A percentile compares a stretch with the other conserved stretches of the same genome.
Evolutionary conservation across 2,888 invertebrate species (phyloP).

Genomic region (Philopedon plagiatum): DNA sequence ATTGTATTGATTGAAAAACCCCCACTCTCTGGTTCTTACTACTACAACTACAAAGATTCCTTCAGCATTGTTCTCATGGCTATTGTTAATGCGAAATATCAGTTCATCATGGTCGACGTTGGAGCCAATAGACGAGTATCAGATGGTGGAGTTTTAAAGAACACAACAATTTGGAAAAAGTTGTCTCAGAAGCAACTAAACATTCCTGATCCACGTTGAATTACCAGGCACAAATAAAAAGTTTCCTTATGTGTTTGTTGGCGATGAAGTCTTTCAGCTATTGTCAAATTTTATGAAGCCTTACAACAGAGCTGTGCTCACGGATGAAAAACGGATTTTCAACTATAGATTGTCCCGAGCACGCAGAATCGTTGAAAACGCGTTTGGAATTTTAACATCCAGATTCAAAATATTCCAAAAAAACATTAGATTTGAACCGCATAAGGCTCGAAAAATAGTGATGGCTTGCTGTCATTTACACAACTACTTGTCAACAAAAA

Average conservation of each 20-base stretch:
- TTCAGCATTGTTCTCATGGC: neutral
- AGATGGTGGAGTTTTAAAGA: conserved; percentile 53
- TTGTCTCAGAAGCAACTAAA: conserved; percentile 38
- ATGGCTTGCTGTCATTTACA: conserved; percentile 45
- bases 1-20: neutral
- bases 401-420: conserved; percentile 34
- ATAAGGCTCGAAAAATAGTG: conserved; percentile 20
- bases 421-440: neutral
- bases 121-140: conserved; percentile 30
- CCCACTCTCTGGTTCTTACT: neutral
- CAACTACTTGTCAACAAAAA: conserved; percentile 40
- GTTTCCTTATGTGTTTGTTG: conserved; percentile 39
- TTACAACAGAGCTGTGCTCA: conserved; percentile 14
- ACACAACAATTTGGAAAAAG: conserved; percentile 47
- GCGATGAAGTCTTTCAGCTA: conserved; percentile 37
- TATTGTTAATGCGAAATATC: conserved; percentile 27
- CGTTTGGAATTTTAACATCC: conserved; percentile 26
- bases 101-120: conserved; percentile 28
- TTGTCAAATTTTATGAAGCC: conserved; percentile 36
- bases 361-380: conserved; percentile 47
- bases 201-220: conserved; percentile 40
- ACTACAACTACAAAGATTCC: too few species aligned
- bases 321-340: conserved; percentile 27
- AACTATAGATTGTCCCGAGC: conserved; percentile 49
- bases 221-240: conserved; percentile 33